Evolutionary conservation across 2,113 vertebrate species (phyloP).

Genomic region (Phyllopteryx taeniolatus): DNA sequence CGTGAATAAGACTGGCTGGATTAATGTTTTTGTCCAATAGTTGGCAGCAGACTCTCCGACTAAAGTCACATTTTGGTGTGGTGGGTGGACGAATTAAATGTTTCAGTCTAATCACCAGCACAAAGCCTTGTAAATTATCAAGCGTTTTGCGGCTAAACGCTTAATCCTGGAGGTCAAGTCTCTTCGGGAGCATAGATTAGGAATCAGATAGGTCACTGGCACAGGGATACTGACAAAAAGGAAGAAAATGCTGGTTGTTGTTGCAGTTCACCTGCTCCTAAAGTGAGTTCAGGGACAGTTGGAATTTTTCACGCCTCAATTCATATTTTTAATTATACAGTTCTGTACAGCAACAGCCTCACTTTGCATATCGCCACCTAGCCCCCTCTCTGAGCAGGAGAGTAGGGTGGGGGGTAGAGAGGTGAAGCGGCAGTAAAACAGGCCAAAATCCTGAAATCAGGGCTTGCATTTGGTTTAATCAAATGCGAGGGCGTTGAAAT

Average conservation of each 20-base stretch:
- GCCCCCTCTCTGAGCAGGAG: too few species aligned
- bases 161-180: conserved; percentile 71
- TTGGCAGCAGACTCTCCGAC: not conserved
- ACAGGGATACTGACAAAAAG: conserved; percentile 1
- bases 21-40: conserved; percentile 48
- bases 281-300: too few species aligned
- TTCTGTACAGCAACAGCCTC: not conserved
- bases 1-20: conserved; percentile 35
- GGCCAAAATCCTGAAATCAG: not conserved
- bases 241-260: not conserved
- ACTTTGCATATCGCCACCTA: not conserved
- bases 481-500: too few species aligned
- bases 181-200: conserved; percentile 18
- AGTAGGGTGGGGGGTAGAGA: too few species aligned
- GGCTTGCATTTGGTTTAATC: too few species aligned
- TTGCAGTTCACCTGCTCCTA: too few species aligned
- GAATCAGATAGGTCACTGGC: not conserved
- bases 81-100: not conserved
- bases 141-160: conserved; percentile 59
- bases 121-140: conserved; percentile 64
- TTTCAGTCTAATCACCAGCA: conserved; percentile 61
- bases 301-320: too few species aligned
- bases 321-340: too few species aligned
- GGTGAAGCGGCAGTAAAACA: not conserved
- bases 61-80: not conserved